A percentile compares a stretch with the other conserved stretches of the same genome.
Conservation (phyloP, 2,888 invertebrate genomes). For the Polylopha cassiicola region DNA sequence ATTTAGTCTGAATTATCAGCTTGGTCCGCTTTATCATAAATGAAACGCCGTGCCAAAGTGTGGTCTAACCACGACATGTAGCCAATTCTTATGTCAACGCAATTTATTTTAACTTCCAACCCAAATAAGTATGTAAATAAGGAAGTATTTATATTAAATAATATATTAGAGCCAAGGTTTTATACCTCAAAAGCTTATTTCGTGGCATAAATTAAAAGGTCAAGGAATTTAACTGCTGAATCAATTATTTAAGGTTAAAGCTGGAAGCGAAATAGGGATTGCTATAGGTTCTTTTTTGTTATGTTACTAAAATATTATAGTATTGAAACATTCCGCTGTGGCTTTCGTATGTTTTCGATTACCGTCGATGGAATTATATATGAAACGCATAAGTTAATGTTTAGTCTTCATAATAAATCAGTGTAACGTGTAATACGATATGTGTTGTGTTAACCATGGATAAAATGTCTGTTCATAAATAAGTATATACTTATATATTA, state of each 20-base stretch:
- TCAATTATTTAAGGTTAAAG: no score
- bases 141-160: conserved; percentile 1
- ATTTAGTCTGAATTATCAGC: conserved; percentile 25
- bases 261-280: no score
- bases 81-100: not conserved
- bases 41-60: conserved; percentile 17
- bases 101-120: conserved; percentile 5
- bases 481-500: conserved; percentile 10
- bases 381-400: conserved; percentile 32
- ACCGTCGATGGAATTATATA: conserved; percentile 32
- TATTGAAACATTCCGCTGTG: conserved; percentile 44
- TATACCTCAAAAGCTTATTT: no score
- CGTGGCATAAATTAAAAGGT: no score
- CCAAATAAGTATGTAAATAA: conserved; percentile 3
- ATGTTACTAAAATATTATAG: conserved; percentile 14
- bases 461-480: conserved; percentile 18
- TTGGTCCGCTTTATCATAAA: conserved; percentile 8
- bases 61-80: conserved; percentile 4
- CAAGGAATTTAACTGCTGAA: no score
- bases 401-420: conserved; percentile 32
- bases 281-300: conserved; percentile 13
- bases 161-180: no score
- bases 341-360: conserved; percentile 40
- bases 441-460: conserved; percentile 19
- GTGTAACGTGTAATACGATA: conserved; percentile 30